Evolutionary conservation across 2,888 invertebrate species (phyloP), one percentile per base, ranked within the genome.

Genomic region (Loripinus fragilis): DNA sequence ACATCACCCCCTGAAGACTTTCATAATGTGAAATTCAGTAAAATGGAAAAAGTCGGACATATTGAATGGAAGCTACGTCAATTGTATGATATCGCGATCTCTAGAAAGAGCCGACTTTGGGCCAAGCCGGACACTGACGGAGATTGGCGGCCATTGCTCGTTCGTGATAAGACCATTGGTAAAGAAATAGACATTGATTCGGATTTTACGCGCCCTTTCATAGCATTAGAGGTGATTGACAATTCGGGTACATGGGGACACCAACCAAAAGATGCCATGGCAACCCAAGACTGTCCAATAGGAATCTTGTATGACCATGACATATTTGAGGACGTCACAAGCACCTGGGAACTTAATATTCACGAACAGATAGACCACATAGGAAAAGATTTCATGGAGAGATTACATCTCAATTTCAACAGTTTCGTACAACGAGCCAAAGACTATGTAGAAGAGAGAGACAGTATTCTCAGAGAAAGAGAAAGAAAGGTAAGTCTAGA

Each of bases 21-120:
- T 71, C 90, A 90, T 64, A 89, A 90, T 74, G 83, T 89, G n/a
- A 87, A 90, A 50, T 91, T 90, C 84, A 91, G 90, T 80, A 91
- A 91, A 76, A 88, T 91, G 89, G 91, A 91, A 72, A 91, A 90
- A 77, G 87, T 90, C n/a, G 91, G 91, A 7, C 90, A 91, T 85
- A 70, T 91, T 15, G 91, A 91, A 79, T 89, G 89, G 87, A 89
- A 87, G 70, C 71, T 90, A n/a, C 81, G 91, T 20, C 88, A 90
- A 52, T 75, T 91, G 50, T 90, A 90, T 73, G 78, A 82, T 64
- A 86, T 90, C 30, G 84, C 86, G 20, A 60, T 78, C 17, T 78
- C 79, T 17, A 81, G 86, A 28, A 84, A 87, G 68, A 85, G 90
- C 8, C 83, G 91, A 2, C 75, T 91, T 23, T 91, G 91, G 91